Base-by-base conservation (phyloP, 2,888 invertebrate genomes). In the Heliconius charithonia region DNA sequence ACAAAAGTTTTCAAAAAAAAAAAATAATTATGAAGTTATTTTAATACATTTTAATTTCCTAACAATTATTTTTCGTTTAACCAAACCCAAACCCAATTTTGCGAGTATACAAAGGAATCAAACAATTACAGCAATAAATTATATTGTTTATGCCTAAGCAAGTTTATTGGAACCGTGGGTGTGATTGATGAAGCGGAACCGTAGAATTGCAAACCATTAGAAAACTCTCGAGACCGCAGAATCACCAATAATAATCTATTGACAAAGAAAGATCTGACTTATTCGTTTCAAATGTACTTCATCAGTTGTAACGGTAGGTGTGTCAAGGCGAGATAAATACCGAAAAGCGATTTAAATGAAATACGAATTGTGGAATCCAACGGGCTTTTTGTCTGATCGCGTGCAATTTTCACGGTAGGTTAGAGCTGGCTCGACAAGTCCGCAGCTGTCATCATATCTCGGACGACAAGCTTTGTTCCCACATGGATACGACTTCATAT, bases 401-500 rank as follows among this genome's bases (percentile, higher is more conserved):
- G 88, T 87, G 89, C 88, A 88, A 89, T 92, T 91, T 93, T 93
- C 92, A 93, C 88, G 94, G 90, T 91, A 86, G 83, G 89, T 92
- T 89, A 90, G 80, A 84, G 87, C 84, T 88, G 86, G 89, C 86
- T 89, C 83, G 87, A 86, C 88, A 90, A 89, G 87, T 87, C 83
- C 88, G 92, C 94, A 95, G 95, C 95, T 95, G 95, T 92, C 94
- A 90, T 85, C 87, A 88, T 90, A 89, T 89, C 88, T 93, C 86
- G 91, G 91, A 89, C 91, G 91, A 91, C 91, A 90, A 88, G 89
- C 88, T 90, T 94, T 95, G 94, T 94, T 90, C 90, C 85, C 86
- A 79, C 67, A 85, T 83, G 88, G 89, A 91, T 92, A 93, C 93
- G 92, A 94, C 93, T 94, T 94, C 93, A 95, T 94, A 94, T 93